Conservation (phyloP, 2,888 invertebrate genomes). For the Ceramica pisi region DNA sequence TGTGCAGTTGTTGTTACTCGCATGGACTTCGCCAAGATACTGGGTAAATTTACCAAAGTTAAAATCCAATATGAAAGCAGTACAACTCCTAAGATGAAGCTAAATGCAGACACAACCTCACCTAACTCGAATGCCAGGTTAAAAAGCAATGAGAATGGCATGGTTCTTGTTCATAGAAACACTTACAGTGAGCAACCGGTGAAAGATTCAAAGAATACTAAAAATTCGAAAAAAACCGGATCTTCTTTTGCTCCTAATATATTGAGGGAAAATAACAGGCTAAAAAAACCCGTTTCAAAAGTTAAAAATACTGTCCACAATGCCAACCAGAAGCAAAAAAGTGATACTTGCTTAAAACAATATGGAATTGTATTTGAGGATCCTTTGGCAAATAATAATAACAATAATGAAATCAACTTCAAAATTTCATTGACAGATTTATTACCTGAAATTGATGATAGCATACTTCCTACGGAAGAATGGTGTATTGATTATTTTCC, state of each 20-base stretch:
- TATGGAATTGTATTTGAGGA: constrained; percentile 84
- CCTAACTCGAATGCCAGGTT: constrained; percentile 77
- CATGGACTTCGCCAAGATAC: constrained; percentile 89
- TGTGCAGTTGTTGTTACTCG: constrained; percentile 86
- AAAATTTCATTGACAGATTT: constrained; percentile 79
- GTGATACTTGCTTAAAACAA: constrained; percentile 74
- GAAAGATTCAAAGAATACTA: constrained; percentile 72
- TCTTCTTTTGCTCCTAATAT: constrained; percentile 71
- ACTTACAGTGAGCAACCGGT: constrained; percentile 80
- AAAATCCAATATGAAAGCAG: constrained; percentile 88
- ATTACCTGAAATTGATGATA: constrained; percentile 79
- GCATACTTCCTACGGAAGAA: constrained; percentile 83
- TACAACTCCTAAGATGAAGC: constrained; percentile 78
- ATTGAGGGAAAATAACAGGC: constrained; percentile 84
- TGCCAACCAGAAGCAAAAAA: constrained; percentile 60
- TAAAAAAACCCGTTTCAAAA: constrained; percentile 75
- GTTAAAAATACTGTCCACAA: constrained; percentile 72
- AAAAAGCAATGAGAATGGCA: constrained; percentile 88
- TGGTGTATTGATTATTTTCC: constrained; percentile 88
- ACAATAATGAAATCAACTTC: constrained; percentile 73
- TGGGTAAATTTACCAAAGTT: constrained; percentile 89
- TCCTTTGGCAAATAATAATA: constrained; percentile 70
- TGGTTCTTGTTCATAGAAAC: constrained; percentile 82
- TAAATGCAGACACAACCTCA: constrained; percentile 64
- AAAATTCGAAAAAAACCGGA: constrained; percentile 70